A percentile compares a stretch with the other conserved stretches of the same genome.
These are phyloP conservation scores for Acinonyx jubatus DNA, from an alignment of 2,113 vertebrate species.

Conservation along the genomic window DNA sequence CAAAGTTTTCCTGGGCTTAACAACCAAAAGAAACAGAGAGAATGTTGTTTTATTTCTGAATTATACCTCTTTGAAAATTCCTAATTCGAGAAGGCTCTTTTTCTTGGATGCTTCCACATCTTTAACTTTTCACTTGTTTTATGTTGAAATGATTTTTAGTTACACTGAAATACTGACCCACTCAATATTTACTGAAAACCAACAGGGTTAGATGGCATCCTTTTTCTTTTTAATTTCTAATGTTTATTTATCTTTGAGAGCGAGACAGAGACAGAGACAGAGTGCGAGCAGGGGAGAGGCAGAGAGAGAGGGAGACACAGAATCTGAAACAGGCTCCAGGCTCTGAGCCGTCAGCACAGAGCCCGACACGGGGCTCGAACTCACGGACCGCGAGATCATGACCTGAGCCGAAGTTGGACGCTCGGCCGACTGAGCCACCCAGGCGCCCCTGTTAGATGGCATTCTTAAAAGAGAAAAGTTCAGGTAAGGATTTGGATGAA, in stretches of 20 bases:
- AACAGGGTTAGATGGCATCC: background rate
- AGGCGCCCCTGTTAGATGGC: background rate
- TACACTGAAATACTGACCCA: background rate
- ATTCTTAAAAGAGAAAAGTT: background rate
- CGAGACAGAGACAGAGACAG: too few species aligned
- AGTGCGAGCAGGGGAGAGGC: too few species aligned
- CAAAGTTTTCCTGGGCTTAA: background rate
- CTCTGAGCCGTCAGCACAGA: too few species aligned
- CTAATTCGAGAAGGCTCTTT: background rate
- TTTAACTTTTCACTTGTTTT: conserved; percentile 39
- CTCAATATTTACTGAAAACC: background rate
- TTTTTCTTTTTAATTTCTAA: too few species aligned
- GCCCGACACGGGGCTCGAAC: too few species aligned
- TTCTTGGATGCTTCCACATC: background rate
- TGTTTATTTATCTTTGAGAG: too few species aligned
- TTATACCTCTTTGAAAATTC: conserved; percentile 3
- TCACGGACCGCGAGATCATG: too few species aligned
- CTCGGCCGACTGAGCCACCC: too few species aligned
- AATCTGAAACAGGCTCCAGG: too few species aligned
- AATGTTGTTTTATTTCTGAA: conserved; percentile 7
- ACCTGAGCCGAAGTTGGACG: too few species aligned
- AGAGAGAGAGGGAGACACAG: too few species aligned
- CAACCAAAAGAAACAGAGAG: conserved; percentile 24
- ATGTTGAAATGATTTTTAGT: background rate
- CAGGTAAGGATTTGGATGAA: background rate